Conservation (phyloP, 2,888 invertebrate species). For the Rhingia rostrata region DNA sequence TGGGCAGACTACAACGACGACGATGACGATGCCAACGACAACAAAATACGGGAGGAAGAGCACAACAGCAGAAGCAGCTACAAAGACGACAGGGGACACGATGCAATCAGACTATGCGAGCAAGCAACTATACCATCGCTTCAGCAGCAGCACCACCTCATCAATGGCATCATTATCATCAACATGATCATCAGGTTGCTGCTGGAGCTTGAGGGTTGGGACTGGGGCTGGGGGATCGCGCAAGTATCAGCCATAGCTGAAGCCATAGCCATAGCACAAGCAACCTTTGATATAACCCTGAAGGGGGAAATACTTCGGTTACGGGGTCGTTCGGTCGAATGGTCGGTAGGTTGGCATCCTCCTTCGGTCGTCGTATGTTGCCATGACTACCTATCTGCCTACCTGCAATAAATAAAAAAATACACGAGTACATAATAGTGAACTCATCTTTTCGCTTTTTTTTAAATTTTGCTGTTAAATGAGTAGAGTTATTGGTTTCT, state of each 20-base stretch:
- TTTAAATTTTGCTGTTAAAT: constrained; percentile 32
- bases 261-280: constrained; percentile 27
- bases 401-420: constrained; percentile 30
- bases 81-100: constrained; percentile 53
- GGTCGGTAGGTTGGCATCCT: constrained; percentile 49
- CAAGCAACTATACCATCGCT: constrained; percentile 58
- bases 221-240: constrained; percentile 46
- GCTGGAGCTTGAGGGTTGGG: neutral
- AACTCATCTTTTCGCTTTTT: constrained; percentile 46
- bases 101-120: constrained; percentile 55
- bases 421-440: constrained; percentile 44
- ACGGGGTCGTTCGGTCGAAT: constrained; percentile 67
- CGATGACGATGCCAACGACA: constrained; percentile 56
- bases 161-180: constrained; percentile 76
- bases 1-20: constrained; percentile 57
- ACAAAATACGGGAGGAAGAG: constrained; percentile 75
- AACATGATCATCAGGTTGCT: constrained; percentile 74
- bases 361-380: constrained; percentile 3
- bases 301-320: constrained; percentile 65
- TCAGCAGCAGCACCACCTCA: constrained; percentile 67
- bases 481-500: constrained; percentile 53
- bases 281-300: constrained; percentile 74
- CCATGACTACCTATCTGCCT: constrained; percentile 44
- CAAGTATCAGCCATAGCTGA: constrained; percentile 25
- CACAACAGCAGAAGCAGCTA: constrained; percentile 48